phyloP scores from a whole-genome alignment of 2,113 vertebrate genomes.

The Patagioenas fasciata region DNA sequence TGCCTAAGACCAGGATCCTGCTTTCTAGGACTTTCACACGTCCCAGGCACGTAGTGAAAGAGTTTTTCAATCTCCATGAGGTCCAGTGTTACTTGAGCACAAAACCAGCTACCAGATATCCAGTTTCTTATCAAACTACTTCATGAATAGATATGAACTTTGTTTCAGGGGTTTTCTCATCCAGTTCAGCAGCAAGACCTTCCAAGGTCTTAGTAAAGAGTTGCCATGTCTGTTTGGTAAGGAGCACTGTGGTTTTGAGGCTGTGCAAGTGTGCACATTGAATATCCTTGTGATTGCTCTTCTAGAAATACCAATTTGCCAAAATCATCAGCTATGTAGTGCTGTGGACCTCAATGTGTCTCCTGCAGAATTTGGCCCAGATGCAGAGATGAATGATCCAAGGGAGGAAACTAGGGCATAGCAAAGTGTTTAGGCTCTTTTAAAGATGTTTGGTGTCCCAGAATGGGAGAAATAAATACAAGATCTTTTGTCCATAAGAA shows the following conservation, averaged over 20 bases:
- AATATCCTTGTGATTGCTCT: not conserved
- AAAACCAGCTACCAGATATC: not conserved
- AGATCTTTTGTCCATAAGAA: not conserved
- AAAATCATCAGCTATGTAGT: not conserved
- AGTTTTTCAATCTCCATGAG: not conserved
- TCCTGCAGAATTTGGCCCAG: not conserved
- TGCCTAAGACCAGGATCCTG: not conserved
- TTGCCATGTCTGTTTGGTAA: not conserved
- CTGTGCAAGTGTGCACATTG: not conserved
- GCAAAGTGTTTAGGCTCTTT: not conserved
- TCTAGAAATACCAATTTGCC: not conserved
- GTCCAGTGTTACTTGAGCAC: not conserved
- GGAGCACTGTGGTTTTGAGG: not conserved
- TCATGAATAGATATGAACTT: not conserved
- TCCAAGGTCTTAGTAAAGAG: not conserved
- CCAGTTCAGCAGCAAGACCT: not conserved
- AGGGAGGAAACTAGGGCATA: not conserved
- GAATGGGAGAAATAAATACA: not conserved
- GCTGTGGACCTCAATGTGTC: not conserved
- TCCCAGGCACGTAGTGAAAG: not conserved
- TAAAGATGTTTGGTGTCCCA: not conserved
- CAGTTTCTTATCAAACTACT: not conserved
- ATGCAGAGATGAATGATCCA: not conserved
- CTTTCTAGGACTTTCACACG: not conserved
- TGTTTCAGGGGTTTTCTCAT: not conserved